Evolutionary conservation across 2,888 invertebrate species (phyloP), one percentile per base, ranked within the genome.

Genomic region (Nomada fabriciana): DNA sequence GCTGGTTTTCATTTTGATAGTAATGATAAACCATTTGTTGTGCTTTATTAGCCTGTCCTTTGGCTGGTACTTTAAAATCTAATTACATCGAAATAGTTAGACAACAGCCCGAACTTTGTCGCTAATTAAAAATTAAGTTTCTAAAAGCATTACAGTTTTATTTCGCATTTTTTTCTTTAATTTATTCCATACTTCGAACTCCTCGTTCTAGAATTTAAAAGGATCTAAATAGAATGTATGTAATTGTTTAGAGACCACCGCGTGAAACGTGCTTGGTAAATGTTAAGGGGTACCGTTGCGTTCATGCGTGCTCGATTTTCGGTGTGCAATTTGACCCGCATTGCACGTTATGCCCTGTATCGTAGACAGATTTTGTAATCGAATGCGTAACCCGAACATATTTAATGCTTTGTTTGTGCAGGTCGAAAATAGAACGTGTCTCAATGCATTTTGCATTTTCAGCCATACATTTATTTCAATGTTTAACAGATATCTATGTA

Each of bases 221-320:
- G 4, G 20, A 36, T 25, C 4, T 53, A 50, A 59, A 18, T 18
- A 61, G 53, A 7, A 36, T 36, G 53, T 10, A 36, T 36, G 36
- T 36, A 23, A 57, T 18, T 69, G 63, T 57, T 68, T 75, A 78
- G 53, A 47, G 53, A 36, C 53, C 53, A 20, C 42, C 23, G 20
- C 0, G 3, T 53, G 15, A 10, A 55, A 82, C 78, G 80, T 79
- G 78, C 60, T 68, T 25, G 23, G 82, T 52, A 74, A 82, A 79
- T 85, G 73, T 72, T 78, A 69, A 70, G 55, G 52, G 55, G 43
- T 85, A 85, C 82, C 85, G 85, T 85, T 85, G 85, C 79, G 74
- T 55, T 80, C 79, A 80, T 80, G 74, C 70, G 65, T 80, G 76
- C 71, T 85, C 76, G 71, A 79, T 85, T 85, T 79, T 85, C 82